These are phyloP conservation scores for Hozukius guyotensis DNA, from an alignment of 2,797 vertebrate species.

Conservation along the genomic window DNA sequence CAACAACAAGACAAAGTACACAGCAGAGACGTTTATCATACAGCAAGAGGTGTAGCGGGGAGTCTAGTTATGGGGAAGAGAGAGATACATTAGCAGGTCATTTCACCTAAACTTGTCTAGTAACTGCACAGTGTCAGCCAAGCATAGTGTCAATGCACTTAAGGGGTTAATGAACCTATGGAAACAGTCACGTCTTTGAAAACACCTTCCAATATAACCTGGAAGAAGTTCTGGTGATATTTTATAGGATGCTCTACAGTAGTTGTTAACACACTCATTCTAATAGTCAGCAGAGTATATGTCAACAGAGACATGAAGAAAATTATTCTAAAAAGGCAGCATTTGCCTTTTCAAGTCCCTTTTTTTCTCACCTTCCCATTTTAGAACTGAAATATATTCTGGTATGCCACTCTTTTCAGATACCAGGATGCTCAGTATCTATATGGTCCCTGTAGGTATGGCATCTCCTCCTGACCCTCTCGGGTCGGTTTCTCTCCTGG, in stretches of 20 bases:
- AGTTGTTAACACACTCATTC: slow-evolving; percentile 82
- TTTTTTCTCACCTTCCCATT: slow-evolving; percentile 63
- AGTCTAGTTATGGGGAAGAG: slow-evolving; percentile 75
- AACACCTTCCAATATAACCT: slow-evolving; percentile 79
- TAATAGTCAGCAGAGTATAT: slow-evolving; percentile 78
- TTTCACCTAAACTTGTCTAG: slow-evolving; percentile 83
- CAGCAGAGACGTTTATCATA: slow-evolving; percentile 86
- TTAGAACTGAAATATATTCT: slow-evolving; percentile 60
- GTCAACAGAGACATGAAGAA: slow-evolving; percentile 75
- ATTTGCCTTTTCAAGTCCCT: slow-evolving; percentile 65
- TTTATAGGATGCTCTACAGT: slow-evolving; percentile 81
- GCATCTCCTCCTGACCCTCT: slow-evolving; percentile 74
- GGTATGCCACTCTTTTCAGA: slow-evolving; percentile 48
- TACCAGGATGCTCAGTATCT: slow-evolving; percentile 77
- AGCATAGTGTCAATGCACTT: slow-evolving; percentile 86
- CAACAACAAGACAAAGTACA: slow-evolving; percentile 87
- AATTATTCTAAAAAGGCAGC: slow-evolving; percentile 61
- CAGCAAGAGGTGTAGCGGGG: slow-evolving; percentile 80
- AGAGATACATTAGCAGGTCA: slow-evolving; percentile 85
- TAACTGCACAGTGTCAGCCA: slow-evolving; percentile 85
- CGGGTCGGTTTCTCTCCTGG: slow-evolving; percentile 70
- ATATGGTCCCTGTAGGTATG: slow-evolving; percentile 79
- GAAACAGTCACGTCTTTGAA: slow-evolving; percentile 82
- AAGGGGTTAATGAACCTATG: slow-evolving; percentile 83
- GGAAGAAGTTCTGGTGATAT: slow-evolving; percentile 78